Evolutionary conservation across 2,113 vertebrate species (phyloP).

Genomic region (Ellobius talpinus): DNA sequence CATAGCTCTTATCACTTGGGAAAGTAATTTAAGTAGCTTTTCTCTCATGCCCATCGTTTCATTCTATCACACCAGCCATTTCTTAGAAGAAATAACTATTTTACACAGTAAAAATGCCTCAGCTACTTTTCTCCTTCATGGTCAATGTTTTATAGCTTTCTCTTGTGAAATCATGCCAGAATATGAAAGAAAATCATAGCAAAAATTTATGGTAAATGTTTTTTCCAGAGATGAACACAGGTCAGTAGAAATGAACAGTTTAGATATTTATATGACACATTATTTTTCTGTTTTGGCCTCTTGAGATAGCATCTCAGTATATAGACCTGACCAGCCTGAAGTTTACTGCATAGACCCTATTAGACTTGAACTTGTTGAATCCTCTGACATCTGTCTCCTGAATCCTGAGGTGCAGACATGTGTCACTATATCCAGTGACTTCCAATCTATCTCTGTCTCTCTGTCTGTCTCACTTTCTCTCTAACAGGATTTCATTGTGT

Average conservation of each 20-base stretch:
- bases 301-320: background rate
- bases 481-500: background rate
- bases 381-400: background rate
- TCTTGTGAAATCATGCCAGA: constrained; percentile 6
- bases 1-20: constrained; percentile 6
- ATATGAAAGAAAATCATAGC: constrained; percentile 32
- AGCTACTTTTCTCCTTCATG: background rate
- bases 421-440: background rate
- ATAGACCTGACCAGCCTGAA: background rate
- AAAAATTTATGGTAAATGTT: constrained; percentile 27
- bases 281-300: background rate
- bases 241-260: constrained; percentile 28
- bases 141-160: constrained; percentile 26
- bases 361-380: background rate
- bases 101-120: background rate
- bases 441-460: background rate
- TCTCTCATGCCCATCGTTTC: background rate
- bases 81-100: constrained; percentile 24
- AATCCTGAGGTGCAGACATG: background rate
- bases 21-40: constrained; percentile 5
- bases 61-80: constrained; percentile 24
- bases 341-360: background rate
- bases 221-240: constrained; percentile 14
- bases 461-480: background rate
- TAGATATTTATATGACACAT: background rate